Base-by-base conservation (phyloP, 92 coral and sea anemone genomes). In the Phymanthus crucifer region DNA sequence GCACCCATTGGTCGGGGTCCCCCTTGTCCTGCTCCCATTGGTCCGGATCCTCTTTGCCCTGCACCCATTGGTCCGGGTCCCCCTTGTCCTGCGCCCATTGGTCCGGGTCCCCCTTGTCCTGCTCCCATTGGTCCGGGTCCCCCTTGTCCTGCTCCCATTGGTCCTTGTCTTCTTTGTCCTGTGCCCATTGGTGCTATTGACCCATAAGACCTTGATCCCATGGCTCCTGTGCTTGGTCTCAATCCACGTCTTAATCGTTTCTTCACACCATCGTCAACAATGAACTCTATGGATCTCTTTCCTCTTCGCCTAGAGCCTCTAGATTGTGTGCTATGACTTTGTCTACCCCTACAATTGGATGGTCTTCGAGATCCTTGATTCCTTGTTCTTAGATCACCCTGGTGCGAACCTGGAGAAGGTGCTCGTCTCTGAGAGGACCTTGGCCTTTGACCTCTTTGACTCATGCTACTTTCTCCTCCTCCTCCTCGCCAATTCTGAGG, bases 381-480 rank as follows among this genome's bases (percentile, higher is more conserved):
- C 21, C 36, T 31, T 38, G 32, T 16, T 11, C 84, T 29, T 19
- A 11, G 29, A 9, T 67, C 54, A 14, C 78, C 29, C 19, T 67
- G 26, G 3, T 73, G 78, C 54, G 69, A 32, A 50, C 54, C 70
- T 17, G 11, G 70, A 26, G n/a, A n/a, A n/a, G 52, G 32, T 24
- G 27, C 32, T 32, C 24, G 70, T 14, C 54, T 27, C 19, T 19
- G 38, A 11, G 19, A 21, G 26, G 65, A 33, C 32, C 72, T 0
- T 21, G 47, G 34, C 31, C 80, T 73, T 57, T 43, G 35, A 64
- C 65, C 73, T 35, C 61, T 26, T 74, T 74, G 79, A 29, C 35
- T 46, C 34, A 40, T 71, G 43, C 73, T 17, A n/a, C n/a, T 34
- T 33, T 29, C 32, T 54, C 50, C 32, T 8, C 21, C 40, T 33